These are phyloP conservation scores for Macquaria australasica DNA, from an alignment of 2,113 vertebrate species.

Conservation along the genomic window DNA sequence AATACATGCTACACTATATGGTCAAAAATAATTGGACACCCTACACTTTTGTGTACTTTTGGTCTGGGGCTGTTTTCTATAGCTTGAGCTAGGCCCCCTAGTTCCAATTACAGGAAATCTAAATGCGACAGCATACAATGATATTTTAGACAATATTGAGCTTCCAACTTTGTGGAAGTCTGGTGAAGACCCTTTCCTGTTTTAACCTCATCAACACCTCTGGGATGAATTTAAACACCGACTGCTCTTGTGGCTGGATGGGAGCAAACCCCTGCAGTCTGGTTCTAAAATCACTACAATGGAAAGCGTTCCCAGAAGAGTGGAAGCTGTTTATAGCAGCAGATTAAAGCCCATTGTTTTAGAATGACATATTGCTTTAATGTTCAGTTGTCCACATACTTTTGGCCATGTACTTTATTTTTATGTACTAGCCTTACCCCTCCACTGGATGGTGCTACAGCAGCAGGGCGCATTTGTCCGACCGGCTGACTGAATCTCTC, in stretches of 20 bases:
- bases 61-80: too few species aligned
- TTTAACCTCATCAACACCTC: neutral
- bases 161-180: too few species aligned
- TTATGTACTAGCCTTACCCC: slow-evolving; percentile 67
- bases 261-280: too few species aligned
- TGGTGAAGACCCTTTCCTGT: too few species aligned
- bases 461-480: slow-evolving; percentile 56
- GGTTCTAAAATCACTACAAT: too few species aligned
- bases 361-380: neutral
- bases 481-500: slow-evolving; percentile 63
- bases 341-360: neutral
- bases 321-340: neutral
- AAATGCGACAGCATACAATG: too few species aligned
- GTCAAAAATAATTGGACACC: neutral
- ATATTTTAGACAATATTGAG: too few species aligned
- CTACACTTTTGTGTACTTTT: neutral
- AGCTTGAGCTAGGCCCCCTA: too few species aligned
- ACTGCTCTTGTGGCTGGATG: neutral
- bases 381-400: neutral
- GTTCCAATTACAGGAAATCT: too few species aligned
- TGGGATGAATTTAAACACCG: neutral
- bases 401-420: neutral
- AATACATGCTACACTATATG: neutral
- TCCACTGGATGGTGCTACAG: slow-evolving; percentile 75
- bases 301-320: too few species aligned